Evolutionary conservation across 2,797 vertebrate genomes (phyloP), one percentile per base, ranked within the genome.

Genomic region (Microcaecilia unicolor): DNA sequence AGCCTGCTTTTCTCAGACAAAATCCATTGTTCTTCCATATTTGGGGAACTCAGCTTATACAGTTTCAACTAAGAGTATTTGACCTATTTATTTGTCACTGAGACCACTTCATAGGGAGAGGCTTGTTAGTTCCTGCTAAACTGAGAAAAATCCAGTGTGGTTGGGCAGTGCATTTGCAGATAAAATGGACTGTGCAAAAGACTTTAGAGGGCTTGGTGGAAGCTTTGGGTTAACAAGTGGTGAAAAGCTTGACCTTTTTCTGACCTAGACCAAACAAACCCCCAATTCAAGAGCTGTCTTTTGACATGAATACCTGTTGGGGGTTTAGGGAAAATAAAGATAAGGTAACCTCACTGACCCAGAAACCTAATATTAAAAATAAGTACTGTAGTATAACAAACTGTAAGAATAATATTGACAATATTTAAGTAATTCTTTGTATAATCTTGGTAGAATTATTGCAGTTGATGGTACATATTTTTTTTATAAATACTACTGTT

Each of bases 261-360:
- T 88, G 88, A 94, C 93, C 91, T 61, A 61, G 76, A 76, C 80
- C 83, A 87, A 88, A 84, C 74, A 85, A 86, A 71, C 76, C 78
- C 73, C 81, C 59, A 31, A 61, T 80, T 7, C 52, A 55, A 78
- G 65, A 64, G 72, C 44, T 48, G 70, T 72, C 72, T 82, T 89
- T 85, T 88, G 88, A 93, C 86, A 90, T 42, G 69, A 90, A 97
- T 92, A 94, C 90, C 89, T 90, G 86, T 64, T 62, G 76, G 70
- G 74, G 35, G 27, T 59, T 32, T 25, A 43, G 34, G 30, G 25
- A 9, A 34, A 39, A 60, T 19, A 40, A 31, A 40, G 64, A 73
- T 67, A 78, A 73, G 88, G 76, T 86, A 87, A 84, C 61, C 49
- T 54, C 53, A 28, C 38, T 58, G 56, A 71, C 40, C 53, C 56